Base-by-base conservation (phyloP, 2,797 vertebrate genomes). In the Strix occidentalis region DNA sequence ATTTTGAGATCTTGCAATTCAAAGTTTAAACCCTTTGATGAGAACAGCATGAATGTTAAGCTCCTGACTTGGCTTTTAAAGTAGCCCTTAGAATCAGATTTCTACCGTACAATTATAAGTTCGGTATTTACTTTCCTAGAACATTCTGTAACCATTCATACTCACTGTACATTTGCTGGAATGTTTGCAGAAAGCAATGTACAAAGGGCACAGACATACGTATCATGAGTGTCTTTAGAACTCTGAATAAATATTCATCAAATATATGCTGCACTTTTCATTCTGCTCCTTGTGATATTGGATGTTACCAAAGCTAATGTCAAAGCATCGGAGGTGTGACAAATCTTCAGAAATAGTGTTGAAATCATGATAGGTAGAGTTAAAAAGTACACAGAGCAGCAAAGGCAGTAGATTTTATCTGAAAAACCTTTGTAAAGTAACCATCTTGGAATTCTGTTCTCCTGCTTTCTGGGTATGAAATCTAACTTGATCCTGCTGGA, bases 231-330 rank as follows among this genome's bases (percentile, higher is more conserved):
- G 51, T 90, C 60, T 74, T 91, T 76, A 93, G 41, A 91, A 82
- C 35, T 60, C 33, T 50, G 64, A 87, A 95, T 95, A 95, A 96
- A 96, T 95, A 95, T 87, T 96, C 53, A 87, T 93, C 70, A 93
- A 95, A 87, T 84, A 72, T 48, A 84, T 84, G 79, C 74, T 84
- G 72, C 20, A 69, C 69, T 90, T 93, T 92, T 85, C 48, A 46
- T 91, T 95, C 51, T 87, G 51, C 35, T 88, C n/a, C 43, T 89
- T 1, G 1, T 79, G 35, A 93, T 95, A 84, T 90, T 94, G 72
- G 80, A 82, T 91, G 86, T 93, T 91, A 76, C 70, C 64, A 95
- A 86, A 94, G 86, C 46, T 95, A 96, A 90, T 90, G 79, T 90
- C 89, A 96, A 95, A 91, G 76, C 58, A 60, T 76, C 4, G 7